Base-by-base conservation (phyloP, 1,140 invertebrate species). In the Drosophila hydei region DNA sequence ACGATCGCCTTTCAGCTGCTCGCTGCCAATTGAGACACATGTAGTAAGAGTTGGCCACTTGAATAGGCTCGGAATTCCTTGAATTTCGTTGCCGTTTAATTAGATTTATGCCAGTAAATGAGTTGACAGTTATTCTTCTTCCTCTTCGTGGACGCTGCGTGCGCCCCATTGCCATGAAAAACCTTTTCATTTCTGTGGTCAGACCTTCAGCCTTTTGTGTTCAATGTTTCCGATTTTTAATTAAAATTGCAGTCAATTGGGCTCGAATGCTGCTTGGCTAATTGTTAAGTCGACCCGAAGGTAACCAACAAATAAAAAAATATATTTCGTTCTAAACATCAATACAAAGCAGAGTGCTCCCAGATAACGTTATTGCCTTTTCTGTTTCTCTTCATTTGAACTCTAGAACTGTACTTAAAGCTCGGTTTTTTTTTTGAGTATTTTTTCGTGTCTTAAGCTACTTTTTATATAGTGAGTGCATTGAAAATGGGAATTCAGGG, bases 31-130 rank as follows among this genome's bases (percentile, higher is more conserved):
- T 8, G 52, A 61, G 42, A 7, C 56, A 36, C 14, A 27, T 25
- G 21, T 14, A 40, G 54, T 18, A 45, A 25, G 47, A 50, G 19
- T 23, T 6, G 18, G 25, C 43, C 61, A 23, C 33, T 63, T 52
- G 30, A 52, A 63, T 58, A 50, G 58, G 55, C 27, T 45, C 23
- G 54, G 27, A 64, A 56, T 72, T 72, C 68, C 60, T 61, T 74
- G 60, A 70, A 55, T 59, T 59, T 77, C 40, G 47, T 75, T 80
- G 59, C 23, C 43, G 52, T 62, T 69, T 80, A 85, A 85, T 79
- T 80, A 79, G 68, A 72, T 50, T 79, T 72, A 45, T 51, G 19
- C 38, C 81, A 72, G 52, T 18, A 80, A 87, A 87, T 85, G 80
- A 85, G 69, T 85, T 85, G 81, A 81, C 80, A 85, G 43, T 18